Conservation (phyloP, 2,888 invertebrate genomes). For the Leptinotarsa peninsularis region DNA sequence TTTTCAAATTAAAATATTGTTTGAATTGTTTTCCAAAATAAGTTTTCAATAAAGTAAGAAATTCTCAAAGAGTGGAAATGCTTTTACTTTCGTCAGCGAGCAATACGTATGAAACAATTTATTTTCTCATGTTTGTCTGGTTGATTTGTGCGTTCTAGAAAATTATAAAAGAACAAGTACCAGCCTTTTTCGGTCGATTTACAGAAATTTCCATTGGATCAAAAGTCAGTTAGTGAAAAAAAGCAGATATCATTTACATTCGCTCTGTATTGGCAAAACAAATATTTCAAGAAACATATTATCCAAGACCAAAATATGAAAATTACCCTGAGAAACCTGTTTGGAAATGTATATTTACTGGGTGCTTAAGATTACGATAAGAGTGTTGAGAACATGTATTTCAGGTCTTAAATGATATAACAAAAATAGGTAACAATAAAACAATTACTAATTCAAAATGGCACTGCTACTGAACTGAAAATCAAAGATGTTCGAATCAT, state of each 20-base stretch:
- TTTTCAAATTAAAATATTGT: too few species aligned
- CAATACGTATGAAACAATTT: neutral
- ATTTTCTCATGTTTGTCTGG: too few species aligned
- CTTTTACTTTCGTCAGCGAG: neutral
- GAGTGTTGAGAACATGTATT: constrained; percentile 53
- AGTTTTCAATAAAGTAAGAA: neutral
- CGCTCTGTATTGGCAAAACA: constrained; percentile 17
- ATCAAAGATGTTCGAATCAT: constrained; percentile 29
- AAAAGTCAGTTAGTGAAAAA: neutral
- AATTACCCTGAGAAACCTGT: constrained; percentile 46
- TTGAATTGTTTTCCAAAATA: neutral
- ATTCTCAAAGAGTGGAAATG: too few species aligned
- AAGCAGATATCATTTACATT: neutral
- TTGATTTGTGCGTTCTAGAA: too few species aligned
- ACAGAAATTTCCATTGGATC: too few species aligned
- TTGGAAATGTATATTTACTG: constrained; percentile 22
- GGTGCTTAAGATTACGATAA: constrained; percentile 24
- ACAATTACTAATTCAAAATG: constrained; percentile 55
- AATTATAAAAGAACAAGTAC: too few species aligned
- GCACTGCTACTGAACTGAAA: constrained; percentile 49
- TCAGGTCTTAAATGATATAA: constrained; percentile 51
- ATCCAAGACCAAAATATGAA: neutral
- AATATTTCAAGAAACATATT: neutral
- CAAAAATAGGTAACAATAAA: constrained; percentile 56
- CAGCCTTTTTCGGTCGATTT: too few species aligned